Evolutionary conservation across 1,140 invertebrate genomes (phyloP).

Genomic region (Micrasema longulum): DNA sequence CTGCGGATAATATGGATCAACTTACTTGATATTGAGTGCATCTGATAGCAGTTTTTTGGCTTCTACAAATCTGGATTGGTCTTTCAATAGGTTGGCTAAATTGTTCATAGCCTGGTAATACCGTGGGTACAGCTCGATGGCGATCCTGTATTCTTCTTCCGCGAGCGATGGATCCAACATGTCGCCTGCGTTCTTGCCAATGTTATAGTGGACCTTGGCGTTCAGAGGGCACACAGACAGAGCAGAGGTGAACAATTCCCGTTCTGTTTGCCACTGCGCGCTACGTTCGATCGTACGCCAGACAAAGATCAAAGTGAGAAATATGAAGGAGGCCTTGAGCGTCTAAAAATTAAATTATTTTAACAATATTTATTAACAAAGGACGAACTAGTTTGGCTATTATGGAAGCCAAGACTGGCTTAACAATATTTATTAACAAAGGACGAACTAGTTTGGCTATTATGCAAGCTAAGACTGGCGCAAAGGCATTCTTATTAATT

Average conservation of each 20-base stretch:
- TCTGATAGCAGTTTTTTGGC: slow-evolving; percentile 82
- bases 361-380: too few relatives aligned
- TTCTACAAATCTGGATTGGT: slow-evolving; percentile 76
- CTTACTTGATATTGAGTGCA: slow-evolving; percentile 81
- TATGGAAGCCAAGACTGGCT: too few relatives aligned
- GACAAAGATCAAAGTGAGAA: slow-evolving; percentile 70
- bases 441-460: too few relatives aligned
- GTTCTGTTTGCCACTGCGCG: slow-evolving; percentile 83
- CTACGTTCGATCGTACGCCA: slow-evolving; percentile 78
- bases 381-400: too few relatives aligned
- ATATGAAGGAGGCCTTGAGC: slow-evolving; percentile 58
- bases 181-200: slow-evolving; percentile 89
- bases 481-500: too few relatives aligned
- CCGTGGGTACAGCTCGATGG: slow-evolving; percentile 77
- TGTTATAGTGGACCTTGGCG: slow-evolving; percentile 97
- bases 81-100: slow-evolving; percentile 91
- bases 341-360: slow-evolving; percentile 41
- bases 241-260: slow-evolving; percentile 78
- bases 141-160: slow-evolving; percentile 81
- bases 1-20: too few relatives aligned
- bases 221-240: slow-evolving; percentile 85
- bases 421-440: too few relatives aligned
- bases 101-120: slow-evolving; percentile 99
- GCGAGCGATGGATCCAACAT: slow-evolving; percentile 76
- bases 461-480: too few relatives aligned